Conservation (phyloP, 2,797 vertebrate genomes). For the Pseudocheirus occidentalis region DNA sequence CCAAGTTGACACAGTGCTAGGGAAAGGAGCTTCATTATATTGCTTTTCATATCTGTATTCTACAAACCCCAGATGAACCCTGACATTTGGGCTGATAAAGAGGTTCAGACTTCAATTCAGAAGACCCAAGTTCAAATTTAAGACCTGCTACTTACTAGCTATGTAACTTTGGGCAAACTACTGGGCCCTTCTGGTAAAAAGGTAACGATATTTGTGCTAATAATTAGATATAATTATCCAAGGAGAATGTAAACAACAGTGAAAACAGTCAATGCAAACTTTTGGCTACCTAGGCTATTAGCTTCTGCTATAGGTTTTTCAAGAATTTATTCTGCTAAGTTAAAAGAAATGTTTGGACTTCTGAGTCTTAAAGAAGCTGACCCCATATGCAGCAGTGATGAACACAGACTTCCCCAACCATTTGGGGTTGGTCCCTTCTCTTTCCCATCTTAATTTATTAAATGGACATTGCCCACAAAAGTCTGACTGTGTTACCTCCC, state of each 20-base stretch:
- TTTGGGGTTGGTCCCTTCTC: background rate
- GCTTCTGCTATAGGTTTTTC: background rate
- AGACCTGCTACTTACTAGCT: background rate
- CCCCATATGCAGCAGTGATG: background rate
- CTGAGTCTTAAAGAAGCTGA: background rate
- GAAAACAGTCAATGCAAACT: background rate
- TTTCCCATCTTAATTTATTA: background rate
- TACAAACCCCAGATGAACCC: background rate
- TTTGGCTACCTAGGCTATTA: background rate
- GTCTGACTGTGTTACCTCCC: background rate
- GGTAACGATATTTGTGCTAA: background rate
- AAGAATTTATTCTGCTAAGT: background rate
- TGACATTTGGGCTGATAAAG: background rate
- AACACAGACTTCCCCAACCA: background rate
- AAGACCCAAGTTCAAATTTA: background rate
- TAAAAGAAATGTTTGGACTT: background rate
- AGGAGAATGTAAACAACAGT: background rate
- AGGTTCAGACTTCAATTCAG: background rate
- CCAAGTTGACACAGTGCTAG: background rate
- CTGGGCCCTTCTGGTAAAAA: background rate
- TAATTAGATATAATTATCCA: background rate
- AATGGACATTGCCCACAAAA: background rate
- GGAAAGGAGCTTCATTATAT: constrained; percentile 3
- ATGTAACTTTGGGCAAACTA: background rate
- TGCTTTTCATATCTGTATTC: background rate